Evolutionary conservation across 2,113 vertebrate genomes (phyloP).

Genomic region (Neotragus pygmaeus): DNA sequence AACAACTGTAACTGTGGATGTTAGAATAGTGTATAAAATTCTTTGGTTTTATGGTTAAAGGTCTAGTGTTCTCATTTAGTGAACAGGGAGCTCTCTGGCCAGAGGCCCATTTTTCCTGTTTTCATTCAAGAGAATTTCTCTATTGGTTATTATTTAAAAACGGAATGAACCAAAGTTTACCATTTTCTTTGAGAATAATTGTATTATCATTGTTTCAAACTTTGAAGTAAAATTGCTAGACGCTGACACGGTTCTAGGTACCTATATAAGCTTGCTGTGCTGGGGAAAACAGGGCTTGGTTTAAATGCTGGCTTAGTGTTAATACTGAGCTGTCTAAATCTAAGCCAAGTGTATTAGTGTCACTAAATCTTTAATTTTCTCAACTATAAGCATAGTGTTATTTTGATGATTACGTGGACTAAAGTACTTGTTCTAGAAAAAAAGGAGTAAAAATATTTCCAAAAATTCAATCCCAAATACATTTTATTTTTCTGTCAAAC

Average conservation of each 20-base stretch:
- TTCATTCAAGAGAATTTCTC: neutral
- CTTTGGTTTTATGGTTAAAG: neutral
- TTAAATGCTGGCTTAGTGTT: neutral
- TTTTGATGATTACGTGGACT: neutral
- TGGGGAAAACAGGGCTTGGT: neutral
- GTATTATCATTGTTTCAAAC: neutral
- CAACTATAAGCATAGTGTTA: neutral
- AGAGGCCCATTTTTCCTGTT: neutral
- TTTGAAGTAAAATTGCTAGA: neutral
- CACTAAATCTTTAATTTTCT: neutral
- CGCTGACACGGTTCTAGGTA: neutral
- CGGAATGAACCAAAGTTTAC: neutral
- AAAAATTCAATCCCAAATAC: constrained; percentile 83
- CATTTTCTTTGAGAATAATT: neutral
- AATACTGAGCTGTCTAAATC: neutral
- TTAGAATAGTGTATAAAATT: neutral
- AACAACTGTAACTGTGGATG: neutral
- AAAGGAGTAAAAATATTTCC: neutral
- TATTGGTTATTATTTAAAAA: neutral
- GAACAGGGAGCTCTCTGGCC: neutral
- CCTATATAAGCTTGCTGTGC: neutral
- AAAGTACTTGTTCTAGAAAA: neutral
- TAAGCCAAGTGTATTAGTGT: neutral
- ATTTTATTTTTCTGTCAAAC: constrained; percentile 87
- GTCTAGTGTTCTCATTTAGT: neutral